A percentile compares a stretch with the other conserved stretches of the same genome.
phyloP scores from a whole-genome alignment of 2,888 invertebrate genomes.

The Nephrotoma guestfalica region DNA sequence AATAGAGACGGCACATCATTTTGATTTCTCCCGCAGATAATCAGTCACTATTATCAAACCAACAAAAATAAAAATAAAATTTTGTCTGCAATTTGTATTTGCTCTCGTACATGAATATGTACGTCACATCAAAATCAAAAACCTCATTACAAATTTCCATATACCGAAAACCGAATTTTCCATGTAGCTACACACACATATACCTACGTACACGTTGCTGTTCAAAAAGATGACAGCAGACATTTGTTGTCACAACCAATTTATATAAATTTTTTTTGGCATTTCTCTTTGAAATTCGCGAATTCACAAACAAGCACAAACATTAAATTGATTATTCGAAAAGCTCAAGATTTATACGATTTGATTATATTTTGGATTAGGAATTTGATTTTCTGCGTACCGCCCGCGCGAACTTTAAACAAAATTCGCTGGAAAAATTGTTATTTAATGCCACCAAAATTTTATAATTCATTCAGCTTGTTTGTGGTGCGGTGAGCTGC shows the following conservation, averaged over 20 bases:
- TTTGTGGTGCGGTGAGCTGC: background rate
- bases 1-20: no score
- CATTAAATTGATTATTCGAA: background rate
- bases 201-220: background rate
- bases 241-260: background rate
- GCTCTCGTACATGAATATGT: no score
- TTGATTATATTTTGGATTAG: background rate
- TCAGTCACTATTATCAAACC: no score
- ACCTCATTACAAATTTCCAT: background rate
- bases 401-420: background rate
- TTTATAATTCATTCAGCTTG: background rate
- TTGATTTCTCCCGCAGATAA: no score
- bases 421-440: background rate
- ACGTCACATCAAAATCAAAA: background rate
- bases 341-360: background rate
- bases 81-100: no score
- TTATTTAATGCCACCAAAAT: background rate
- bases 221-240: background rate
- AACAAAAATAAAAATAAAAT: no score
- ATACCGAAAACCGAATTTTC: background rate
- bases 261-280: background rate
- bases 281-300: background rate
- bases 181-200: background rate
- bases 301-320: background rate
- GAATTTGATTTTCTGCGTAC: background rate